Conservation (phyloP, 2,888 invertebrate species). For the Malthinus seriepunctatus region DNA sequence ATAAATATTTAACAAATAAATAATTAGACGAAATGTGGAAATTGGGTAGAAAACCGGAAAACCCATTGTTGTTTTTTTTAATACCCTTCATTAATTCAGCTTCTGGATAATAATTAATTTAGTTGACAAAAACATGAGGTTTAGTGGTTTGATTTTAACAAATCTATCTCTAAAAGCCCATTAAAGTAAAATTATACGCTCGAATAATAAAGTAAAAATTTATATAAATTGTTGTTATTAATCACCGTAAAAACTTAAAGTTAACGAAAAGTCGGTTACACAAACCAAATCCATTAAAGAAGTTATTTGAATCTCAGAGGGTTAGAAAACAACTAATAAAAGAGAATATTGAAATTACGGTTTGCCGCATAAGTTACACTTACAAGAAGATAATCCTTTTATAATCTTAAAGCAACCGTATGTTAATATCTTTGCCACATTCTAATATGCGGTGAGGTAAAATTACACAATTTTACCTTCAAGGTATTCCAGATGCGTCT, state of each 20-base stretch:
- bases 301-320: constrained; percentile 15
- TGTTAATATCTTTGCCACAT: constrained; percentile 28
- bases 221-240: constrained; percentile 15
- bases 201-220: background rate
- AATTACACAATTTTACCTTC: constrained; percentile 22
- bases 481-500: constrained; percentile 12
- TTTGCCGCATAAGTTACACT: constrained; percentile 28
- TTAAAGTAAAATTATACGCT: background rate
- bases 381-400: constrained; percentile 33
- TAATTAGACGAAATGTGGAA: too few species aligned
- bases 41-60: too few species aligned
- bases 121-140: too few species aligned
- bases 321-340: constrained; percentile 13
- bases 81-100: too few species aligned
- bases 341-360: constrained; percentile 25
- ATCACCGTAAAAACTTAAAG: constrained; percentile 19
- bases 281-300: constrained; percentile 23
- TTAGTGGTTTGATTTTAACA: background rate
- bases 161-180: background rate
- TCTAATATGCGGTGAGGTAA: constrained; percentile 27
- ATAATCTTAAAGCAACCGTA: constrained; percentile 27
- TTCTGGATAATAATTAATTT: too few species aligned
- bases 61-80: too few species aligned
- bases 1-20: too few species aligned
- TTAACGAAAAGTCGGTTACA: constrained; percentile 17